Base-by-base conservation (phyloP, 1,140 invertebrate genomes). In the Ceratina japonica region DNA sequence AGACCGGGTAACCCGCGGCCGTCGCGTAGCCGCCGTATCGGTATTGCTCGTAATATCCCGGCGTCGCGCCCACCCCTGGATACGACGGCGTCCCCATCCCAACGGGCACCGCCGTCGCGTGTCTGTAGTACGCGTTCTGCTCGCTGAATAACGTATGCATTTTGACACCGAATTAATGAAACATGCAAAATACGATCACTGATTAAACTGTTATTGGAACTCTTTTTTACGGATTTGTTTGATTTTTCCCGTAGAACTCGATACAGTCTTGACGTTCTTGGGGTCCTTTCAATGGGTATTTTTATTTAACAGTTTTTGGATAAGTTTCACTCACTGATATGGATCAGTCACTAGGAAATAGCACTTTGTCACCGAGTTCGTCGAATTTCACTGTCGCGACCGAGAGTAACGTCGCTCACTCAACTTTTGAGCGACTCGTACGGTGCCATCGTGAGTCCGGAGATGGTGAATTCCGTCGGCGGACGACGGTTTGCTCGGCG, bases 91-190 rank as follows among this genome's bases (percentile, higher is more conserved):
- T 89, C 0, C 87, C 88, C 92, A 92, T 91, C 20, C 90, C 87
- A 37, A 92, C 91, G n/a, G 92, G 90, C 49, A 92, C 91, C 2
- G 87, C 87, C 54, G 90, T 84, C 24, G 92, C 90, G 83, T 94
- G 93, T 73, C 94, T 90, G 82, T 95, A 94, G 72, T 94, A 95
- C 12, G 96, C 95, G 88, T 96, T 97, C 91, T 97, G 97, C 92
- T 97, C 97, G 77, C 96, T 95, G 91, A 97, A 97, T 79, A 98
- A 93, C 65, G 97, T 96, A 90, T 98, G 97, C 97, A 98, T 98
- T 58, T 87, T 91, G 49, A 10, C 5, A 44, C 15, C 10, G 10
- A 16, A 3, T 54, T n/a, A 31, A 2, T 31, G 27, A 31, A 1
- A 5, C 20, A 12, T 13, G 10, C 15, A 52, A 31, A 31, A 5